Conservation (phyloP, 2,113 vertebrate species). For the Gallinago jamesoni region DNA sequence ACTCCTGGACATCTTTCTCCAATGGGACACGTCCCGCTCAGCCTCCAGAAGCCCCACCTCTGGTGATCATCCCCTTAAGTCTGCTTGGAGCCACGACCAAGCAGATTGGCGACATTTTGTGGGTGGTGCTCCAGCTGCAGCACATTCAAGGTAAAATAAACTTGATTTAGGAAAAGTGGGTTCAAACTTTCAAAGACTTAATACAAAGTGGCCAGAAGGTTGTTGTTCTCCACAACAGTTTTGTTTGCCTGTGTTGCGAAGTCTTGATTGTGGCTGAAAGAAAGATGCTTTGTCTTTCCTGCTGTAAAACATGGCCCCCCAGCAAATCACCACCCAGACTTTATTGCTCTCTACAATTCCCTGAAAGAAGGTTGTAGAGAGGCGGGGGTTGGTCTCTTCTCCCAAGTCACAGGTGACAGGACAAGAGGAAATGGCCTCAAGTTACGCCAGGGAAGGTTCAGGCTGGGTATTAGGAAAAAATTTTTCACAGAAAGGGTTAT, state of each 20-base stretch:
- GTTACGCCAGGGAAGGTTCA: no score
- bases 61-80: background rate
- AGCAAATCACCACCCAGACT: background rate
- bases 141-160: background rate
- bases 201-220: background rate
- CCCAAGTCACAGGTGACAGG: no score
- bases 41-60: background rate
- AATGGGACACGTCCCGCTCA: rapidly evolving
- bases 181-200: background rate
- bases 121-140: background rate
- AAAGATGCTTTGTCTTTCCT: background rate
- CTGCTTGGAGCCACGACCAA: background rate
- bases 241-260: background rate
- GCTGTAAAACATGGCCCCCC: background rate
- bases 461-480: no score
- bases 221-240: background rate
- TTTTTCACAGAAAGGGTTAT: no score
- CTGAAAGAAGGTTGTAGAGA: no score
- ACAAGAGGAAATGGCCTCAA: no score
- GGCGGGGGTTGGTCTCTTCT: no score
- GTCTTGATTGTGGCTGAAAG: background rate
- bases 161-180: background rate
- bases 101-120: background rate
- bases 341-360: no score
- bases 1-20: background rate